Evolutionary conservation across 2,113 vertebrate genomes (phyloP).

Genomic region (Anolis carolinensis): DNA sequence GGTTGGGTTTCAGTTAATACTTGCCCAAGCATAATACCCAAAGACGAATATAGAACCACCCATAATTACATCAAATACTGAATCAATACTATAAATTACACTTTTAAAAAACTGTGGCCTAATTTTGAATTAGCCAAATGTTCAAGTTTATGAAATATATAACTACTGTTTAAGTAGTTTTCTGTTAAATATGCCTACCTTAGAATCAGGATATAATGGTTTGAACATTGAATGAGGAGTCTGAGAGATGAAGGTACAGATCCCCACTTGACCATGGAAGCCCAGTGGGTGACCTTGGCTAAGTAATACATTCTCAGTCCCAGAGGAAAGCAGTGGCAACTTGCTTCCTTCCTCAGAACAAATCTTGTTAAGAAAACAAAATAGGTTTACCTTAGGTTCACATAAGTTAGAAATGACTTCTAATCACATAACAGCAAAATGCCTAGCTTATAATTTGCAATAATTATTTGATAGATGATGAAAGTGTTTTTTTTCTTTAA

Average conservation of each 20-base stretch:
- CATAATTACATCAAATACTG: slow-evolving; percentile 1
- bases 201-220: neutral
- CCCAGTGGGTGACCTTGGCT: too few relatives aligned
- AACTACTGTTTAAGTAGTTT: slow-evolving; percentile 3
- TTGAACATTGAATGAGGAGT: too few relatives aligned
- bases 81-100: neutral
- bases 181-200: neutral
- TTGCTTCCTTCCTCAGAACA: too few relatives aligned
- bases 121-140: neutral
- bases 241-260: too few relatives aligned
- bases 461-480: neutral
- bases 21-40: neutral
- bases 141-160: neutral
- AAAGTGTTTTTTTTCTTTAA: neutral
- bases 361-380: too few relatives aligned
- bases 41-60: slow-evolving; percentile 24
- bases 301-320: too few relatives aligned
- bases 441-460: too few relatives aligned
- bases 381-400: too few relatives aligned
- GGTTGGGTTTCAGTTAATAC: slow-evolving; percentile 17
- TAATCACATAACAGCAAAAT: too few relatives aligned
- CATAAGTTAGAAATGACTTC: too few relatives aligned
- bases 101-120: neutral
- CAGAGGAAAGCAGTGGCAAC: too few relatives aligned
- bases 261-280: too few relatives aligned